Conservation (phyloP, 2,888 invertebrate species). For the Tipula confusa region DNA sequence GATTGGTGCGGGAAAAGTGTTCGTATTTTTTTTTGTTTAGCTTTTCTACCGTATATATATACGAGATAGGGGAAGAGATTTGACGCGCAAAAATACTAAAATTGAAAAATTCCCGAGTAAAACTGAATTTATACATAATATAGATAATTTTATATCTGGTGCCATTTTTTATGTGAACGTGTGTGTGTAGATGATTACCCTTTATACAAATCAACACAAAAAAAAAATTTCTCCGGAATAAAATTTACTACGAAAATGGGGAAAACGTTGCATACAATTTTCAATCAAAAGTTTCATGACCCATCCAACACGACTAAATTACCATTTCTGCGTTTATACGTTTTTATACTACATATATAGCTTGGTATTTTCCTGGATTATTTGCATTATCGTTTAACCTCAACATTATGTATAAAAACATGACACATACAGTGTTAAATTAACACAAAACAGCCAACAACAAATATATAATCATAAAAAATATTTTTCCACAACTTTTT, state of each 20-base stretch:
- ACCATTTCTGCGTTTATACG: background rate
- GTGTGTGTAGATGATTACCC: background rate
- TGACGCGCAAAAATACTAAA: background rate
- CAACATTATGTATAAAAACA: background rate
- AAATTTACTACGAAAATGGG: background rate
- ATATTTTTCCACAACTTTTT: background rate
- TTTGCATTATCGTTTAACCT: background rate
- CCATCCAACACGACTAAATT: background rate
- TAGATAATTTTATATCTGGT: background rate
- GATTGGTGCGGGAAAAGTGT: background rate
- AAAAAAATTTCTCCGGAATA: no score
- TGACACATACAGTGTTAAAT: constrained; percentile 20
- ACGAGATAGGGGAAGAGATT: background rate
- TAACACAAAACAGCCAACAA: background rate
- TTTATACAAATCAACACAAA: background rate
- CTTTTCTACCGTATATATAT: background rate
- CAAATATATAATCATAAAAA: background rate
- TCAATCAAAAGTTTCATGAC: background rate
- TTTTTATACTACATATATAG: background rate
- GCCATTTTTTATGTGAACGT: background rate
- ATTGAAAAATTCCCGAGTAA: background rate
- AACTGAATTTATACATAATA: background rate
- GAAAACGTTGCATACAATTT: background rate
- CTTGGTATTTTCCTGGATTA: background rate
- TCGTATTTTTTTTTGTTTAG: no score